Base-by-base conservation (phyloP, 2,888 invertebrate genomes). In the Volucella inanis region DNA sequence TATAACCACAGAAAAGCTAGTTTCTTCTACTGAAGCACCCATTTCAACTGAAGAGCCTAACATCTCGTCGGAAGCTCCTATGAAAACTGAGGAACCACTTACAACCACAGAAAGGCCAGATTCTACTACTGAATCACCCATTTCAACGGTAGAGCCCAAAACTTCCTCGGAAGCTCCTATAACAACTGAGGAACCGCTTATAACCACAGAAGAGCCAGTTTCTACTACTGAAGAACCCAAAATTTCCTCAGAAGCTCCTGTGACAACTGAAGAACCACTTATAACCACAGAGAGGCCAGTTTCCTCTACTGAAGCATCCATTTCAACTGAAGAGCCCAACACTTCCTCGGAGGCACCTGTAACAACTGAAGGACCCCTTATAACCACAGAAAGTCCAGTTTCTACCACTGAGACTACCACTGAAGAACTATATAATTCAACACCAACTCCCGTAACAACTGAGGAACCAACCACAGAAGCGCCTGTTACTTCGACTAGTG, bases 291-390 rank as follows among this genome's bases (percentile, higher is more conserved):
- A 47, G 9, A 1, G 0, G 0, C 31, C 61, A 10, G 1, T 2
- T 14, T 12, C 52, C 83, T 67, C 76, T 52, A 55, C 62, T 14
- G 45, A 47, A 11, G 50, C 75, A 22, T 41, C n/a, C n/a, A n/a
- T n/a, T n/a, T n/a, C n/a, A n/a, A n/a, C n/a, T n/a, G n/a, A n/a
- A n/a, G n/a, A n/a, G n/a, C n/a, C n/a, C n/a, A n/a, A n/a, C n/a
- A n/a, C n/a, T n/a, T n/a, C n/a, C n/a, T n/a, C n/a, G n/a, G n/a
- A n/a, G n/a, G n/a, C n/a, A n/a, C n/a, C 8, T 52, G 12, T 55
- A 18, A 62, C 76, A 8, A 57, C 84, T 8, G 70, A 54, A 2
- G 62, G 18, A 1, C 70, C 85, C 38, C 41, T 18, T 55, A 50
- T 75, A 9, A 61, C 77, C 10, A 50, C 61, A 2, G 64, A 55